Base-by-base conservation (phyloP, 1,140 invertebrate genomes). In the Eupristina koningsbergeri region DNA sequence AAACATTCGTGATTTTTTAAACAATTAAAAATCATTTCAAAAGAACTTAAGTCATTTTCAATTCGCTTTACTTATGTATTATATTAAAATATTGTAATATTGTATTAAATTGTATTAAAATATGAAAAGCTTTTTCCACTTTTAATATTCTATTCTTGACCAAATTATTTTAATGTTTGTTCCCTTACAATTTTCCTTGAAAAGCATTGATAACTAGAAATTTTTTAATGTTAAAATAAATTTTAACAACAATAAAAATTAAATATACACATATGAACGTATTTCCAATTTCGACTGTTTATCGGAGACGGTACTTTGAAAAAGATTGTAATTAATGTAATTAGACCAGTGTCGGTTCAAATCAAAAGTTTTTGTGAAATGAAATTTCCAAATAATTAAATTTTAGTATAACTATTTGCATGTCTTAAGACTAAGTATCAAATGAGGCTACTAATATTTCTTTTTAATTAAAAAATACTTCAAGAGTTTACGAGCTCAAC, bases 381-480 rank as follows among this genome's bases (percentile, higher is more conserved):
- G 7, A 50, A 73, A 61, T 22, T 8, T 67, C 9, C 34, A 41
- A 74, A 81, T 71, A 73, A 71, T 80, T 53, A 53, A 80, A 80
- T 80, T 71, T 71, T n/a, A 80, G 71, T 69, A 31, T 47, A 36
- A 29, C 2, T 2, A 17, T 67, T 0, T 26, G 45, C 19, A n/a
- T 34, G 26, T 41, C 29, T 69, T 22, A 2, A 26, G 2, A 15
- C 19, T 71, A 11, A 6, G 6, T 34, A 0, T 75, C 22, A 26
- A 71, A 71, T 71, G 71, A 50, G 19, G 9, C 9, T 11, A 3
- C 11, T 7, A 26, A 74, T 29, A 26, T 74, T 71, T 63, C 39
- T 11, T 13, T 26, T 7, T 34, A 1, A 34, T 53, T n/a, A 8
- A 39, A 7, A n/a, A 64, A 78, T 64, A 58, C 36, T 19, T 78